Conservation (phyloP, 2,797 vertebrate genomes). For the Cynodonichthys magdalenae region DNA sequence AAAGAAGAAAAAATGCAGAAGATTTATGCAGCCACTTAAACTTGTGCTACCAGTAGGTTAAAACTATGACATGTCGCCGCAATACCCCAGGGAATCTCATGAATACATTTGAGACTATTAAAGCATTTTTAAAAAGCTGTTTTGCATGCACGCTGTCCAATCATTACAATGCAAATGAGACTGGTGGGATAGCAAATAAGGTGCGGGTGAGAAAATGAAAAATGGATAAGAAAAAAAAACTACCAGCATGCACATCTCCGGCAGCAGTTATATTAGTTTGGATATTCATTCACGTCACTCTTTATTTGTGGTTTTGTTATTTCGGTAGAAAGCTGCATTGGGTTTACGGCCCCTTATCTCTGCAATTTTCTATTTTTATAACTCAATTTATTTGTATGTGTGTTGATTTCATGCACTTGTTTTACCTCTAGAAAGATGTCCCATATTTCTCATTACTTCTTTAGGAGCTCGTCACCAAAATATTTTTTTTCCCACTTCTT, state of each 20-base stretch:
- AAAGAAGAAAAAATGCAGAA: conserved; percentile 15
- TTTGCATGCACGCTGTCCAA: conserved; percentile 69
- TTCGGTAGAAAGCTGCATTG: conserved; percentile 14
- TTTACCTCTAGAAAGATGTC: conserved; percentile 3
- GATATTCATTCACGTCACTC: conserved; percentile 39
- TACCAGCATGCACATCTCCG: conserved; percentile 57
- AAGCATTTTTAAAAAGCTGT: conserved; percentile 65
- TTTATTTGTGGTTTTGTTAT: conserved; percentile 45
- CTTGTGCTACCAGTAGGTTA: conserved; percentile 31
- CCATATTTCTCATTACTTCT: conserved; percentile 35
- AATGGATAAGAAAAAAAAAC: conserved; percentile 54
- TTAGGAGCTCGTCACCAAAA: conserved; percentile 26
- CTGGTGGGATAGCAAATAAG: conserved; percentile 71
- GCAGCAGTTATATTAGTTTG: conserved; percentile 47
- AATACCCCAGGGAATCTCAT: conserved; percentile 69
- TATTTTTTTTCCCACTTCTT: conserved; percentile 26
- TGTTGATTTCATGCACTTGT: conserved; percentile 10
- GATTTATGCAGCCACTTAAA: conserved; percentile 34
- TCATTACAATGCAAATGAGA: conserved; percentile 77
- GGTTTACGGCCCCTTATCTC: conserved; percentile 11
- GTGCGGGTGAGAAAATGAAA: conserved; percentile 68
- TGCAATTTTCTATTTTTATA: conserved; percentile 18
- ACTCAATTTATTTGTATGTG: conserved; percentile 19
- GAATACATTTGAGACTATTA: conserved; percentile 75
- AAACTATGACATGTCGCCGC: conserved; percentile 52